Conservation (phyloP, 2,797 vertebrate species). For the Sphaeramia orbicularis region DNA sequence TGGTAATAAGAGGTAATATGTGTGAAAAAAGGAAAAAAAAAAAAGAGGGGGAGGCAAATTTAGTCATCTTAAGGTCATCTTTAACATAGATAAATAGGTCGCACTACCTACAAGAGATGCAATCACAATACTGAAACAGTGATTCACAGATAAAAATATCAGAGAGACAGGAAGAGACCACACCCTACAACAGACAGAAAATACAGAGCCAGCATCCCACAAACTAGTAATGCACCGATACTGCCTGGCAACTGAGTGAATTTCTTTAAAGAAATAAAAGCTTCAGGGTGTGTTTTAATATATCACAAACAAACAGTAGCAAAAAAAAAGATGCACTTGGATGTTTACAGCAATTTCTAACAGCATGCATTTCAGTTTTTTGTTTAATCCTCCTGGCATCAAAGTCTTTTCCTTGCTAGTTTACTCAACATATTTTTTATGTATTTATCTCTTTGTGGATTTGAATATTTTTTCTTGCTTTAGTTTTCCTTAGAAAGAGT, state of each 20-base stretch:
- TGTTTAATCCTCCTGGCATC: too few relatives aligned
- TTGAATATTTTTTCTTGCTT: too few relatives aligned
- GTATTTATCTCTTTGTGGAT: too few relatives aligned
- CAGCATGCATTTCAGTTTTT: too few relatives aligned
- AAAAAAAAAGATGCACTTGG: too few relatives aligned
- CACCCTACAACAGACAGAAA: conserved; percentile 58
- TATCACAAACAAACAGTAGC: too few relatives aligned
- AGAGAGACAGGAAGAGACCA: conserved; percentile 53
- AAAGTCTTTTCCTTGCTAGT: too few relatives aligned
- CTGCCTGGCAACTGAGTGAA: neutral
- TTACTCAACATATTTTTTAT: too few relatives aligned
- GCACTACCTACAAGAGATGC: conserved; percentile 10
- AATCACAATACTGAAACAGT: conserved; percentile 16
- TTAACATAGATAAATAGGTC: conserved; percentile 21
- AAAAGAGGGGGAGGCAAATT: neutral
- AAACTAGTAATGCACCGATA: conserved; percentile 11
- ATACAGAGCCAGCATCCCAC: conserved; percentile 22
- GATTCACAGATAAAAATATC: conserved; percentile 24
- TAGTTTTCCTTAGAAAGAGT: too few relatives aligned
- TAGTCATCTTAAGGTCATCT: neutral
- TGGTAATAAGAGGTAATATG: conserved; percentile 17
- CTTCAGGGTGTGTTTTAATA: too few relatives aligned
- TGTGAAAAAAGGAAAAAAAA: neutral
- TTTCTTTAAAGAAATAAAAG: neutral
- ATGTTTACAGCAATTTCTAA: too few relatives aligned